These are phyloP conservation scores for Platynereis dumerilii DNA, from an alignment of 2,888 invertebrate species.

Conservation along the genomic window DNA sequence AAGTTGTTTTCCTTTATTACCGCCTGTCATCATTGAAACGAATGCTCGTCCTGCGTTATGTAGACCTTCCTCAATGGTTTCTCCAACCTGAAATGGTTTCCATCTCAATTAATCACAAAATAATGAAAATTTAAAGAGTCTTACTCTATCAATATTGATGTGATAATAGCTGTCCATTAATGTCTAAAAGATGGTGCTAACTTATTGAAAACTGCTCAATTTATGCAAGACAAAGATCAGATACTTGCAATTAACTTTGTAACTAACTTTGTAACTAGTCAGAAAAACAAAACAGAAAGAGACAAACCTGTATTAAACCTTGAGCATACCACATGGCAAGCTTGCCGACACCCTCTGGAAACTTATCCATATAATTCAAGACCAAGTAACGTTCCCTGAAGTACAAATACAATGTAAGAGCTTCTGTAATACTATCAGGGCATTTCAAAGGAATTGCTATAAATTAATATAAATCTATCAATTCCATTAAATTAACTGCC, in stretches of 20 bases:
- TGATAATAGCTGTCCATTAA: background rate
- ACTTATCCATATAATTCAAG: conserved; percentile 56
- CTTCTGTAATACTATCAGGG: background rate
- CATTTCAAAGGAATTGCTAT: background rate
- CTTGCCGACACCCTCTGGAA: conserved; percentile 48
- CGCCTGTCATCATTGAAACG: conserved; percentile 63
- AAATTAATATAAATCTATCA: background rate
- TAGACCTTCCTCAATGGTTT: conserved; percentile 58
- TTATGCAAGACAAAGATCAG: no score
- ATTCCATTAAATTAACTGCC: background rate
- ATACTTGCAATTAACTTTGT: no score
- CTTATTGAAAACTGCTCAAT: background rate
- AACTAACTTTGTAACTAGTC: no score
- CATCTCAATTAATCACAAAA: background rate
- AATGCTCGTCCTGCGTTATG: conserved; percentile 59
- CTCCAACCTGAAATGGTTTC: conserved; percentile 56
- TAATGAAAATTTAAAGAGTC: background rate
- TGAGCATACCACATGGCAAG: conserved; percentile 50
- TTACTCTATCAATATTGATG: background rate
- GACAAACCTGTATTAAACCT: conserved; percentile 55
- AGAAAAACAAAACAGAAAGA: background rate
- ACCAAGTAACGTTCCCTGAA: conserved; percentile 61
- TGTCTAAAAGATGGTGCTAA: no score
- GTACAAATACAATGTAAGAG: conserved; percentile 6
- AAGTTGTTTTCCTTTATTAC: conserved; percentile 62